Evolutionary conservation across 2,888 invertebrate species (phyloP), one percentile per base, ranked within the genome.

Genomic region (Eucriotettix oculatus): DNA sequence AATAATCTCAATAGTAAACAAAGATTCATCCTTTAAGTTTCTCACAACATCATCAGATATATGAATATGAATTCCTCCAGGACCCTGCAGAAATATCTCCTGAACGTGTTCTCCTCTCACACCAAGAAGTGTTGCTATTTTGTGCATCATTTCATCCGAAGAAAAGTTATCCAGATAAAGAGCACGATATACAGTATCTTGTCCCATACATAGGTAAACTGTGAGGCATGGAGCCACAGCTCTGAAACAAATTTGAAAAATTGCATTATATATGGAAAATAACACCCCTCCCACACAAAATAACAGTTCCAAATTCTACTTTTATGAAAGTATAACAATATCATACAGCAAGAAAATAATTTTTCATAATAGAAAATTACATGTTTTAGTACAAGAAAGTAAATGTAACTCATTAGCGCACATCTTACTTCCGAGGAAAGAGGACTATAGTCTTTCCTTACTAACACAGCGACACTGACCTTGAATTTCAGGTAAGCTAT

Each of bases 21-120:
- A 81, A 64, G 85, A 80, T 68, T 87, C 85, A 71, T 93, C 89
- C 64, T 86, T 86, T 66, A 93, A 79, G 71, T 92, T 89, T 42
- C 84, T 82, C 16, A 94, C 83, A 58, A 93, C 82, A 67, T 93
- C 92, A 71, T 93, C 90, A 44, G 86, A 90, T 40, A 95, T 79
- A 48, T 87, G 79, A 0, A 95, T 85, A 66, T 87, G 86, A 10
- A 94, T 88, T 16, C 87, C 87, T 66, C 86, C 84, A 0, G 94
- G 93, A 0, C 93, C 94, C 67, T 83, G 84, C 57, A 91, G 79
- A 65, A 86, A 84, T 10, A 93, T 79, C 43, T 83, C 82, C 54
- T 72, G 71, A 63, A 74, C 74, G 70, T 72, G 74, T 62, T 66
- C 73, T 16, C 67, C 61, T 44, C 68, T 64, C 11, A 77, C 66